These are phyloP conservation scores for Furnarius figulus DNA, from an alignment of 2,113 vertebrate species.

Conservation along the genomic window DNA sequence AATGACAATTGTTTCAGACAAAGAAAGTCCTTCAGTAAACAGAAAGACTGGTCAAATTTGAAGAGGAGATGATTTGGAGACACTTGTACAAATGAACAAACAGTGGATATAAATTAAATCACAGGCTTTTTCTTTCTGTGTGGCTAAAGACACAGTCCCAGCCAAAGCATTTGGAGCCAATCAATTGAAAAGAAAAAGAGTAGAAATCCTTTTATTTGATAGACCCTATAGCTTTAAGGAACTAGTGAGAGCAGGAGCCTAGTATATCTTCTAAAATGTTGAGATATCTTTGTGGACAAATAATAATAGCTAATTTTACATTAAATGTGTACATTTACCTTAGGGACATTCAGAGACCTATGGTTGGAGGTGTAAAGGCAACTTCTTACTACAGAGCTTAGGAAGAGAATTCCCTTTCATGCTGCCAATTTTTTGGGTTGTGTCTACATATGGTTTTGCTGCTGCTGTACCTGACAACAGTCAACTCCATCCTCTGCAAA, in stretches of 20 bases:
- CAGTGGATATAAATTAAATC: slow-evolving; percentile 11
- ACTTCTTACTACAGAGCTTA: neutral
- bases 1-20: slow-evolving; percentile 23
- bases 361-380: neutral
- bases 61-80: slow-evolving; percentile 56
- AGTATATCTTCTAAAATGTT: neutral
- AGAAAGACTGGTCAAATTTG: slow-evolving; percentile 55
- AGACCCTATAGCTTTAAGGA: neutral
- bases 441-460: neutral
- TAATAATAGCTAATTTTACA: neutral
- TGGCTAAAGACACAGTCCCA: neutral
- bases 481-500: neutral
- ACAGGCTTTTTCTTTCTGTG: neutral
- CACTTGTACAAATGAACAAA: slow-evolving; percentile 52
- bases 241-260: neutral
- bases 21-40: slow-evolving; percentile 26
- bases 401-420: neutral
- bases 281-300: neutral
- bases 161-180: neutral
- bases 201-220: neutral
- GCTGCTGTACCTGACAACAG: neutral
- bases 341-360: neutral
- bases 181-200: neutral
- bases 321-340: neutral
- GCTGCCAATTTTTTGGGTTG: neutral